phyloP scores from a whole-genome alignment of 2,113 vertebrate species.

The Poicephalus meyeri region DNA sequence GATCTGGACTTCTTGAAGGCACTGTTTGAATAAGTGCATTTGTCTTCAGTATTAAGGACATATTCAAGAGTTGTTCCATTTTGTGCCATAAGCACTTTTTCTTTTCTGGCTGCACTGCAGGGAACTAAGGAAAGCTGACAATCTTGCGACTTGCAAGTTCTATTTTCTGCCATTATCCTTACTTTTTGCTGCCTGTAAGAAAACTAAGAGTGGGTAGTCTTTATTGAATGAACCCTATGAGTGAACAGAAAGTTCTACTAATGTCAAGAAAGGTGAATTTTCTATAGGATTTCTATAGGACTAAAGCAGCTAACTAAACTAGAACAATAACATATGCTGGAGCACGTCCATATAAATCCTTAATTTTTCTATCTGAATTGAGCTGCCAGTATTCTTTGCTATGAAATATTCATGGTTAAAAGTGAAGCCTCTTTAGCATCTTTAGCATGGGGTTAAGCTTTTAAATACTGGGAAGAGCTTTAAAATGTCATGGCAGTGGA shows the following conservation, averaged over 20 bases:
- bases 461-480: constrained; percentile 47
- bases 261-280: constrained; percentile 5
- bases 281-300: neutral
- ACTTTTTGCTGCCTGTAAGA: neutral
- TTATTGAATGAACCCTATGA: neutral
- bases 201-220: neutral
- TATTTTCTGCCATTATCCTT: neutral
- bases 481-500: constrained; percentile 46
- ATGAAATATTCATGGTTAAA: constrained; percentile 60
- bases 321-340: constrained; percentile 29
- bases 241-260: neutral
- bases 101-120: neutral
- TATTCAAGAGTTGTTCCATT: constrained; percentile 11
- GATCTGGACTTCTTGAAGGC: neutral
- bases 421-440: constrained; percentile 18
- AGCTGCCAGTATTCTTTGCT: constrained; percentile 10
- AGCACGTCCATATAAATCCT: constrained; percentile 34
- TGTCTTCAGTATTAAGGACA: neutral
- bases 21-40: neutral
- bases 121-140: neutral
- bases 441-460: constrained; percentile 35
- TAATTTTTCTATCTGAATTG: constrained; percentile 44
- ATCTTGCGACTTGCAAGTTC: neutral
- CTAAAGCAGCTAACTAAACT: neutral
- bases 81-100: neutral